phyloP scores from a whole-genome alignment of 2,797 vertebrate genomes.

The Carapus acus region DNA sequence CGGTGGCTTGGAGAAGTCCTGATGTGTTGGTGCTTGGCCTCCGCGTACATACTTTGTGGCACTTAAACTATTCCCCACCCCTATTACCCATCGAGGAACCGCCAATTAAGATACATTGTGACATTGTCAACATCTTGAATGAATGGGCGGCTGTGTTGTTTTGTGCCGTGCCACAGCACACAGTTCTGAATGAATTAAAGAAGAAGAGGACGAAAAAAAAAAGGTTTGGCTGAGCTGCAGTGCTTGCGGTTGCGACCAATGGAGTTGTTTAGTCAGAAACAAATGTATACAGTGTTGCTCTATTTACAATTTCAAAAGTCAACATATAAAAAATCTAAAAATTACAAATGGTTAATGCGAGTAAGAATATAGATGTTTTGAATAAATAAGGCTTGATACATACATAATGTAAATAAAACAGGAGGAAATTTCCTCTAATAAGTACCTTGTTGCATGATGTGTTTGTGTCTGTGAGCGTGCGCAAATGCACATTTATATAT shows the following conservation, averaged over 20 bases:
- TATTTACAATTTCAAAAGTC: constrained; percentile 65
- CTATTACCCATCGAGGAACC: constrained; percentile 68
- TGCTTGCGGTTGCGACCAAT: constrained; percentile 63
- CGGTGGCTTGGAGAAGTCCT: constrained; percentile 57
- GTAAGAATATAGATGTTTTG: constrained; percentile 53
- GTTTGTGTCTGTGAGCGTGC: constrained; percentile 37
- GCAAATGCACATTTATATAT: constrained; percentile 18
- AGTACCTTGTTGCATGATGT: constrained; percentile 36
- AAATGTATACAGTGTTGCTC: constrained; percentile 68
- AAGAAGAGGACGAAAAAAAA: constrained; percentile 32
- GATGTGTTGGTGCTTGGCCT: constrained; percentile 66
- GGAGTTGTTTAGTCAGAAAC: constrained; percentile 71
- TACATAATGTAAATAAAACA: constrained; percentile 58
- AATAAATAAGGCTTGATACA: constrained; percentile 72
- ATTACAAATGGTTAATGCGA: constrained; percentile 58
- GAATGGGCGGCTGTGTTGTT: constrained; percentile 65
- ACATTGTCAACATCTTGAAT: constrained; percentile 68
- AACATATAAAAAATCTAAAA: constrained; percentile 67
- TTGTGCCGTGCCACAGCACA: constrained; percentile 35
- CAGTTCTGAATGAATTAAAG: constrained; percentile 58
- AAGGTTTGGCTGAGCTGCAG: constrained; percentile 52
- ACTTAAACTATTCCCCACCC: constrained; percentile 60
- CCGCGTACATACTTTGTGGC: constrained; percentile 58
- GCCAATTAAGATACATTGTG: constrained; percentile 67
- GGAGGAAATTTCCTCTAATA: constrained; percentile 28